phyloP scores from a whole-genome alignment of 2,888 invertebrate genomes.

The Exephanes ischioxanthus region DNA sequence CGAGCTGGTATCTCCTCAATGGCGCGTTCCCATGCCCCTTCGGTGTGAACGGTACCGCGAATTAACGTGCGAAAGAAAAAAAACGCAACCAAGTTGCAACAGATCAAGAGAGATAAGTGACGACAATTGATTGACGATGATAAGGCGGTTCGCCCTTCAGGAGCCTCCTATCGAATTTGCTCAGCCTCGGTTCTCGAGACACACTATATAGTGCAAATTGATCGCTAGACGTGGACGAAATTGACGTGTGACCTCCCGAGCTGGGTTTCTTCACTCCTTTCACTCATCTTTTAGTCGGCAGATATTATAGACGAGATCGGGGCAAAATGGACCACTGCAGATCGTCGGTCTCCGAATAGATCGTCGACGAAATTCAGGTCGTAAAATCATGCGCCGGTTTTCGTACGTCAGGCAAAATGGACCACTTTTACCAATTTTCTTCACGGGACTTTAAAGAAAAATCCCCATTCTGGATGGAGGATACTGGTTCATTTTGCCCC shows the following conservation, averaged over 20 bases:
- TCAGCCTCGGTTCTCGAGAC: neutral
- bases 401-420: too few relatives aligned
- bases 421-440: too few relatives aligned
- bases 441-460: too few relatives aligned
- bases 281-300: neutral
- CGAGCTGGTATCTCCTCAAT: neutral
- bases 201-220: neutral
- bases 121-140: conserved; percentile 29
- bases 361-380: neutral
- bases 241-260: neutral
- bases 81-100: neutral
- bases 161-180: neutral
- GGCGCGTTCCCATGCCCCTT: neutral
- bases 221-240: conserved; percentile 9
- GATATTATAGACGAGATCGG: neutral
- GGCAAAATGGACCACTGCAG: too few relatives aligned
- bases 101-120: conserved; percentile 4
- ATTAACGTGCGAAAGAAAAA: conserved; percentile 20
- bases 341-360: too few relatives aligned
- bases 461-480: too few relatives aligned
- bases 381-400: neutral
- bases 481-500: too few relatives aligned
- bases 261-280: neutral
- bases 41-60: neutral
- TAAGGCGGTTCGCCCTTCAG: neutral